Base-by-base conservation (phyloP, 2,113 vertebrate genomes). In the Onychostoma macrolepis region DNA sequence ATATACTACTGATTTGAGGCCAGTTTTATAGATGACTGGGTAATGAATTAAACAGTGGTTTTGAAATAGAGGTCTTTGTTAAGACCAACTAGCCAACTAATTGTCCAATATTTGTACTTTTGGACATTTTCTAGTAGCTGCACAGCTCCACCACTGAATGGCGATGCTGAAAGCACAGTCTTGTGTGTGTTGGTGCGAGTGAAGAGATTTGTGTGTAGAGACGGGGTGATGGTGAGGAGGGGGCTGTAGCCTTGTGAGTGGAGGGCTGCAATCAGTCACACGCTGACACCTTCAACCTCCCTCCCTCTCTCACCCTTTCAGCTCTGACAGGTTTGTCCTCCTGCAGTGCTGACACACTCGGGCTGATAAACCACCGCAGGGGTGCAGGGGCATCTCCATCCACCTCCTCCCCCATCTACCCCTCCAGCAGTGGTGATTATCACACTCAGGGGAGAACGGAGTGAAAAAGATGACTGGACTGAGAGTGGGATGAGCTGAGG, bases 251-350 rank as follows among this genome's bases (percentile, higher is more conserved):
- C 83, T 84, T 84, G 48, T n/a, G 48, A 84, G 50, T 84, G 48
- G 92, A 91, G 89, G 90, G 88, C 88, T 65, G 92, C 90, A 94
- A 93, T 95, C 93, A 91, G 90, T 94, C 93, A 94, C 92, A 89
- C 30, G 6, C 89, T 87, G 91, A 91, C 87, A 86, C 91, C 87
- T 45, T 84, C 83, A 41, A 3, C 41, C 38, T 85, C 38, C 43
- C 17, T 41, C 75, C 74, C 76, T 12, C 77, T 79, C 84, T 86
- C 77, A 43, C 85, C 19, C 76, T 81, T 72, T 74, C 65, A 56
- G 83, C 83, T 84, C 83, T 84, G 83, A 84, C 83, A 84, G 69
- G 83, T 75, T 74, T 74, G 83, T 84, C 24, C 48, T 84, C 50
- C 85, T 81, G 85, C 85, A 80, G 85, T 33, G 63, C 85, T 80